phyloP scores from a whole-genome alignment of 2,888 invertebrate species.

The Dolichomitus sp. region DNA sequence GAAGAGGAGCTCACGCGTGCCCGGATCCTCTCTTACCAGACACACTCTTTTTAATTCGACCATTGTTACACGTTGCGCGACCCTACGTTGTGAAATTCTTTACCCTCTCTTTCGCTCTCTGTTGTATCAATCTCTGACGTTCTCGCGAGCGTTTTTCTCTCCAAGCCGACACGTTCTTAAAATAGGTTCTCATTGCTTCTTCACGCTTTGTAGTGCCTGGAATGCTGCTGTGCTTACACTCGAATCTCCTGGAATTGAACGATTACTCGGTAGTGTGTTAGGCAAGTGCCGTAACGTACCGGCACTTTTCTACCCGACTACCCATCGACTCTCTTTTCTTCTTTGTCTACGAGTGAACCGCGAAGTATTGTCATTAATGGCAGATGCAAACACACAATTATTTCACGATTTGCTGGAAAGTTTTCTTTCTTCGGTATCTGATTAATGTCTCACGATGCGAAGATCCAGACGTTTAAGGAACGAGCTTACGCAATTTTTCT shows the following conservation, averaged over 20 bases:
- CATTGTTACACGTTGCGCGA: slow-evolving; percentile 66
- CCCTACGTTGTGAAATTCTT: slow-evolving; percentile 58
- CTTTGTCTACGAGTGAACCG: not conserved
- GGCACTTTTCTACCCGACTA: slow-evolving; percentile 14
- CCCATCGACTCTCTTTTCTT: slow-evolving; percentile 20
- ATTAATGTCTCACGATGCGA: slow-evolving; percentile 15
- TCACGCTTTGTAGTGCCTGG: not conserved
- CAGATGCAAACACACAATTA: slow-evolving; percentile 50
- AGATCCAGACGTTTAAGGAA: not conserved
- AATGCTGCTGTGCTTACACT: not conserved
- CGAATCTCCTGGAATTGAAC: slow-evolving; percentile 28
- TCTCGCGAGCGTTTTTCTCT: slow-evolving; percentile 25
- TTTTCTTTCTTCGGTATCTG: slow-evolving; percentile 41
- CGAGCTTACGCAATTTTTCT: slow-evolving; percentile 4
- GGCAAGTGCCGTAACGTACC: slow-evolving; percentile 9
- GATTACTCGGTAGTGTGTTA: slow-evolving; percentile 21
- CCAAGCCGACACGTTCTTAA: slow-evolving; percentile 9
- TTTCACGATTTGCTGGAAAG: slow-evolving; percentile 61
- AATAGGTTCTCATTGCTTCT: slow-evolving; percentile 17
- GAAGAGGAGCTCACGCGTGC: slow-evolving; percentile 65
- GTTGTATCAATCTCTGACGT: not conserved
- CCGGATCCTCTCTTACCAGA: slow-evolving; percentile 55
- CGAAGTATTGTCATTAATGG: slow-evolving; percentile 19
- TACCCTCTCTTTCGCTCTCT: slow-evolving; percentile 11
- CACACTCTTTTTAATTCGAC: slow-evolving; percentile 59